Base-by-base conservation (phyloP, 92 coral and sea anemone genomes). In the Paragorgia papillata region DNA sequence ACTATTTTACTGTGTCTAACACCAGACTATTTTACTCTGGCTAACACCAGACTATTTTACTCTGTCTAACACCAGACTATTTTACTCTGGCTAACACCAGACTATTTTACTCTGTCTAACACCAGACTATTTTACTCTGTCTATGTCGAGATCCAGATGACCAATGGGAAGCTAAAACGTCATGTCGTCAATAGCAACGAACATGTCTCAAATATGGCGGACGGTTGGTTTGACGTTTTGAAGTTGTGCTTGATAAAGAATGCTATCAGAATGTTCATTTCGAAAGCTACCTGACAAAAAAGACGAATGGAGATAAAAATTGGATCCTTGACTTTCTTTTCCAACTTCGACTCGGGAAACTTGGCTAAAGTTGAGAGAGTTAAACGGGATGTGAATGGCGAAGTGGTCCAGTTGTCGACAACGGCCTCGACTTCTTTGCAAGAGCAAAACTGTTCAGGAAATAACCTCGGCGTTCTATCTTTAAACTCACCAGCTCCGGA, bases 281-380 rank as follows among this genome's bases (percentile, higher is more conserved):
- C 27, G 18, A 7, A 20, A 18, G 31, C 39, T 22, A 39, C 32
- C 18, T 30, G 19, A 67, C 48, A 43, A n/a, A 2, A 26, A 46
- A 19, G 33, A 65, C 30, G 21, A n/a, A 94, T 94, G 97, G 98
- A 94, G 82, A 90, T 87, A 67, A 88, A 88, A 69, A 65, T 86
- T 60, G 98, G 98, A 5, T 90, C 97, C 61, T 85, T 94, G 37
- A 91, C 92, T n/a, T 94, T 94, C 86, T 79, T 89, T 44, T 94
- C 98, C 3, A 94, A 94, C 82, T 94, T 94, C 66, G 98, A 94
- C 75, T 91, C 98, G 34, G 98, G 98, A 24, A 94, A 94, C 69
- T 81, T 94, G 63, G 97, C 97, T 48, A 87, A 89, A 39, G 97
- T 85, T 12, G 98, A 94, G 60, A 86, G 90, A 26, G 94, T 84